phyloP scores from a whole-genome alignment of 2,797 vertebrate genomes.

The Dendrocincla tyrannina region DNA sequence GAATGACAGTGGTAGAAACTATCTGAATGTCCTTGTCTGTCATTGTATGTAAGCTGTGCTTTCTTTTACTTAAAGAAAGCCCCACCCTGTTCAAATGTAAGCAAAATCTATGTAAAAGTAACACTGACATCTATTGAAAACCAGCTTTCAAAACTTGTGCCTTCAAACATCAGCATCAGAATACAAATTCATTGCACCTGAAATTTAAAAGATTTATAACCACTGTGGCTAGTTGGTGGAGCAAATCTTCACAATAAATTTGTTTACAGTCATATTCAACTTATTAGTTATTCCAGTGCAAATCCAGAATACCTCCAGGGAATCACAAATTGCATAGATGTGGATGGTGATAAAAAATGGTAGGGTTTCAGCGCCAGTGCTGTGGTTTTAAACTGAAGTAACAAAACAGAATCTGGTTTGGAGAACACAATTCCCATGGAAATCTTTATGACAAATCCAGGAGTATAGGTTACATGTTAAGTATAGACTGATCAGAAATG shows the following conservation, averaged over 20 bases:
- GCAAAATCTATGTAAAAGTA: neutral
- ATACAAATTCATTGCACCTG: neutral
- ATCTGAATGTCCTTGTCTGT: neutral
- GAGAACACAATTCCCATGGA: conserved; percentile 8
- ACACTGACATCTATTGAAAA: neutral
- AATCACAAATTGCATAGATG: neutral
- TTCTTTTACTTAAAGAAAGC: neutral
- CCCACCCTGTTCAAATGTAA: neutral
- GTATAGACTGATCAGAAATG: conserved; percentile 10
- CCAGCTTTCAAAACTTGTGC: neutral
- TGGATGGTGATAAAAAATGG: neutral
- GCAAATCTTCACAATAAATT: neutral
- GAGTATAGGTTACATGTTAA: conserved; percentile 20
- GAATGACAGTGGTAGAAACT: neutral
- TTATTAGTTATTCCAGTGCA: neutral
- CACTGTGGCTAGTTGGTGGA: neutral
- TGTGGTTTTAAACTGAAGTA: conserved; percentile 20
- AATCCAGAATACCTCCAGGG: neutral
- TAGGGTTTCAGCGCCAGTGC: neutral
- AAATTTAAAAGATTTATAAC: neutral
- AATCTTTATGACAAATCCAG: conserved; percentile 25
- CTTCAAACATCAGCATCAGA: neutral
- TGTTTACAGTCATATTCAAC: neutral
- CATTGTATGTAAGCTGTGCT: neutral
- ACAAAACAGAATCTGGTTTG: neutral